Percentiles rank a stretch among this genome's conserved stretches.
These are phyloP conservation scores for Musca domestica DNA, from an alignment of 1,140 invertebrate species.

Conservation along the genomic window DNA sequence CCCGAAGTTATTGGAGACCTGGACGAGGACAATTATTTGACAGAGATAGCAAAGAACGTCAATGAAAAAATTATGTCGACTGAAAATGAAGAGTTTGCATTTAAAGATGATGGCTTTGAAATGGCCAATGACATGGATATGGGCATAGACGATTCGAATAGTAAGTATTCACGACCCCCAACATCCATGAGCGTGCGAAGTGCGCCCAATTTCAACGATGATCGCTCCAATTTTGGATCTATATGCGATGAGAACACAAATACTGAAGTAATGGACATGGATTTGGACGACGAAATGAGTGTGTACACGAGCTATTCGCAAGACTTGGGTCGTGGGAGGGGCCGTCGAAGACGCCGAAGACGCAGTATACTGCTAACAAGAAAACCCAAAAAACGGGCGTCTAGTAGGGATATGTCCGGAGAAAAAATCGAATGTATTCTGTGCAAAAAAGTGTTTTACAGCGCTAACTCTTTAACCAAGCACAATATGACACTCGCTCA, in stretches of 20 bases:
- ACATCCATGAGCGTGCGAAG: slow-evolving; percentile 52
- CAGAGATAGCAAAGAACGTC: slow-evolving; percentile 51
- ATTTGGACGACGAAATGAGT: slow-evolving; percentile 50
- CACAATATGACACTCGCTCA: slow-evolving; percentile 58
- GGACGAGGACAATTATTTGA: slow-evolving; percentile 51
- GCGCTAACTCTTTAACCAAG: slow-evolving; percentile 54
- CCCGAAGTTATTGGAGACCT: slow-evolving; percentile 30
- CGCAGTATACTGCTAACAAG: slow-evolving; percentile 44
- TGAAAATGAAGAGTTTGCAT: slow-evolving; percentile 46
- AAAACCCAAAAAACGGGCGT: slow-evolving; percentile 38
- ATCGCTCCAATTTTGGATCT: slow-evolving; percentile 43
- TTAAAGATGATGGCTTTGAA: slow-evolving; percentile 48
- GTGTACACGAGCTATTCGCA: slow-evolving; percentile 51
- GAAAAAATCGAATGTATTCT: slow-evolving; percentile 53
- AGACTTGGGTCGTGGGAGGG: slow-evolving; percentile 38
- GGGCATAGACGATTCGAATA: slow-evolving; percentile 28
- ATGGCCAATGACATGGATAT: slow-evolving; percentile 29
- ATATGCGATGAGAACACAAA: slow-evolving; percentile 49
- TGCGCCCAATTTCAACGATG: slow-evolving; percentile 48
- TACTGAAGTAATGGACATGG: slow-evolving; percentile 52
- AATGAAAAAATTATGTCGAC: slow-evolving; percentile 53
- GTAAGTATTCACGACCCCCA: slow-evolving; percentile 37
- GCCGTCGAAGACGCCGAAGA: slow-evolving; percentile 32
- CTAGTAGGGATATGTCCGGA: slow-evolving; percentile 25
- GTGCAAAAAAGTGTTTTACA: slow-evolving; percentile 56